phyloP scores from a whole-genome alignment of 2,888 invertebrate species.

The Pammene aurita region DNA sequence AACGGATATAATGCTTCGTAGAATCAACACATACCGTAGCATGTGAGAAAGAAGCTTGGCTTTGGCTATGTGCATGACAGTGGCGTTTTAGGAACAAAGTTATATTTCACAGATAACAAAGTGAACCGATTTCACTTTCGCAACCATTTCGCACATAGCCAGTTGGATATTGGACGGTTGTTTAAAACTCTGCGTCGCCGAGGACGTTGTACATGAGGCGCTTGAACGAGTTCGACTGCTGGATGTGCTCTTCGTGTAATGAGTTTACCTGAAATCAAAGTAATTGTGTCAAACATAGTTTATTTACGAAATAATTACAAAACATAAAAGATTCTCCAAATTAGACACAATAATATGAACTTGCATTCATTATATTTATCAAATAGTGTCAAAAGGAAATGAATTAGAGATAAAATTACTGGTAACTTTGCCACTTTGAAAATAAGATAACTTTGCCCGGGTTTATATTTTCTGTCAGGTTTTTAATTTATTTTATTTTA shows the following conservation, averaged over 20 bases:
- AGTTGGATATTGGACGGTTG: constrained; percentile 29
- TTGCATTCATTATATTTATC: neutral
- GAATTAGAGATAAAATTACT: neutral
- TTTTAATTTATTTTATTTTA: neutral
- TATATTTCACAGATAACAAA: neutral
- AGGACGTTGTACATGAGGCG: constrained; percentile 96
- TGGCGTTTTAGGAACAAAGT: neutral
- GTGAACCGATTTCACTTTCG: neutral
- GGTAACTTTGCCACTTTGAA: neutral
- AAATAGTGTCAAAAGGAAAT: neutral
- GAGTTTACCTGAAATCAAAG: constrained; percentile 84
- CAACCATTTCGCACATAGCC: neutral
- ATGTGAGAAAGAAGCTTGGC: constrained; percentile 23
- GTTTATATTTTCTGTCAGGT: neutral
- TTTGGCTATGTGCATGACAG: constrained; percentile 17
- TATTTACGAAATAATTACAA: no score
- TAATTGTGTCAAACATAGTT: neutral
- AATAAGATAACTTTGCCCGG: neutral
- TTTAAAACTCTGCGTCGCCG: constrained; percentile 87
- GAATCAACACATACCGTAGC: constrained; percentile 6
- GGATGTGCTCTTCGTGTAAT: constrained; percentile 90
- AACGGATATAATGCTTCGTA: constrained; percentile 36
- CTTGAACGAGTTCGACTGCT: constrained; percentile 96
- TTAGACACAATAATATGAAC: neutral
- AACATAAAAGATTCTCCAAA: no score